Evolutionary conservation across 2,797 vertebrate species (phyloP), one percentile per base, ranked within the genome.

Genomic region (Myotis vivesi): DNA sequence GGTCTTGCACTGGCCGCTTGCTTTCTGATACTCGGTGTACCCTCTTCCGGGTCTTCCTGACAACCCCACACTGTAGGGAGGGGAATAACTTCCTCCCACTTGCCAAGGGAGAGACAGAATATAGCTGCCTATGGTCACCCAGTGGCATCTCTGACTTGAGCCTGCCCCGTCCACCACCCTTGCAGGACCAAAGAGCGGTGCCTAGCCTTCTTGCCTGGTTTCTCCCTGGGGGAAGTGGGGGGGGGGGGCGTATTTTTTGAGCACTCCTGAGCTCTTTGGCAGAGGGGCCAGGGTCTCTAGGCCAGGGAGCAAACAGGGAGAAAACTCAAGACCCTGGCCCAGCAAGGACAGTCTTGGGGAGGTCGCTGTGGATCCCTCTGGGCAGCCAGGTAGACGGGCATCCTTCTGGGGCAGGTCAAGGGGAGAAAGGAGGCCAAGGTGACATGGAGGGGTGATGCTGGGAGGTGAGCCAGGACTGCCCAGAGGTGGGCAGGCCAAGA

Each of bases 81-180:
- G 30, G 49, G 28, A 59, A 44, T 12, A 5, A n/a, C 22, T 33
- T 23, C 71, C 53, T 77, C 20, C 44, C 19, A 8, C 16, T 22
- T 28, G 4, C 41, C 25, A 28, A 87, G 4, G 23, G 53, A 44
- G 33, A 73, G 33, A 75, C 20, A 46, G 64, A 36, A 25, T 11
- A 5, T 22, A n/a, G 25, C 44, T 13, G 13, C 25, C 8, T 57
- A 33, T 20, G n/a, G 20, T 36, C 62, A 17, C 41, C 5, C 2
- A 0, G 59, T 0, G 2, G 25, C 46, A n/a, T 10, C 53, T n/a
- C 79, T 16, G 20, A 17, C 8, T 36, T 6, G 1, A n/a, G 44
- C 41, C 77, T 68, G 38, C 46, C 44, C 30, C 1, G 8, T n/a
- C 69, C 46, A 30, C 30, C 5, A 16, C 46, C 28, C 38, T 36